phyloP scores from a whole-genome alignment of 1,140 invertebrate species.

The Micrasema minimum region DNA sequence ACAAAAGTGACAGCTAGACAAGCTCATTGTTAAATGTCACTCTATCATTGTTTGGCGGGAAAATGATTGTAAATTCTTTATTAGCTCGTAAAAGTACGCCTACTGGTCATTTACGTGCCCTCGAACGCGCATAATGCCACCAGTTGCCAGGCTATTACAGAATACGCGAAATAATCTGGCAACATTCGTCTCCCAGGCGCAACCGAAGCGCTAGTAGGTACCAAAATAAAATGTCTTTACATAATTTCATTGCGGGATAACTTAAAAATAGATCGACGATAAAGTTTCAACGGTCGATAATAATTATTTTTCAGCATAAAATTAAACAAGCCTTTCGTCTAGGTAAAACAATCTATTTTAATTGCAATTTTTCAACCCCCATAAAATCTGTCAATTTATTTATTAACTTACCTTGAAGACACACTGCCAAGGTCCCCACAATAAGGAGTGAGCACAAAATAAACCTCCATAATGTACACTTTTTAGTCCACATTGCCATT shows the following conservation, averaged over 20 bases:
- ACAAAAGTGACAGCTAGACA: neutral
- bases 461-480: conserved; percentile 65
- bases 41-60: conserved; percentile 9
- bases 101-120: conserved; percentile 14
- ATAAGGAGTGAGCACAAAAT: conserved; percentile 63
- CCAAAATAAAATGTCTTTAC: conserved; percentile 53
- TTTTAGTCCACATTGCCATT: conserved; percentile 62
- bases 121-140: conserved; percentile 22
- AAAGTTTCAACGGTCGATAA: conserved; percentile 40
- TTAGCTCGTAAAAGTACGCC: conserved; percentile 26
- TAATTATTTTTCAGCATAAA: conserved; percentile 5
- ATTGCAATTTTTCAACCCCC: neutral
- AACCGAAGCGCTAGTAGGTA: conserved; percentile 40
- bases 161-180: conserved; percentile 48
- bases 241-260: conserved; percentile 53
- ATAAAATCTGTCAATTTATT: neutral
- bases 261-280: conserved; percentile 47
- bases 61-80: conserved; percentile 26
- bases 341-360: neutral
- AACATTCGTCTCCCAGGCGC: conserved; percentile 45
- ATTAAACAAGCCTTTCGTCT: neutral
- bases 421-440: conserved; percentile 60
- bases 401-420: conserved; percentile 60
- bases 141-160: conserved; percentile 44
- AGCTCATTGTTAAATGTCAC: conserved; percentile 3